Evolutionary conservation across 2,888 invertebrate genomes (phyloP).

Genomic region (Cinara cedri): DNA sequence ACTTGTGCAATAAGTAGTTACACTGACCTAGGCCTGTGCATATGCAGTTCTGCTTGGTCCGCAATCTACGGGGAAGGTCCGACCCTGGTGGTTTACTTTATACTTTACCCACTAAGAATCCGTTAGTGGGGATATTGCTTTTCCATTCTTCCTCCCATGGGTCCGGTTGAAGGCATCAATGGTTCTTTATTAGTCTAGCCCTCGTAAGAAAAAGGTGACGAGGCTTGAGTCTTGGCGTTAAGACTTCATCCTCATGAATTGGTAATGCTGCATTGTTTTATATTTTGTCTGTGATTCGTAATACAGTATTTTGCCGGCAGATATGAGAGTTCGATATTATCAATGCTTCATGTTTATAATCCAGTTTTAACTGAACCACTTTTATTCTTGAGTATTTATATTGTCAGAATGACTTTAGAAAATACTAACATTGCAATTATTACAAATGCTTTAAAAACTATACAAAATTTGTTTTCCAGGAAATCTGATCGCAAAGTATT

Average conservation of each 20-base stretch:
- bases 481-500: constrained; percentile 72
- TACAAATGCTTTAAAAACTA: constrained; percentile 75
- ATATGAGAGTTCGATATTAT: no score
- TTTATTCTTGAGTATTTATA: constrained; percentile 56
- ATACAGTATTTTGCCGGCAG: no score
- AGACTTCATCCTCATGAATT: neutral
- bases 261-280: neutral
- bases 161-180: constrained; percentile 2
- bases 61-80: neutral
- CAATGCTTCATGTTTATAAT: constrained; percentile 57
- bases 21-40: neutral
- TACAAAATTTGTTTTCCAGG: constrained; percentile 76
- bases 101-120: neutral
- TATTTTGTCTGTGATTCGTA: no score
- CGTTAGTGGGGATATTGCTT: constrained; percentile 4
- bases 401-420: constrained; percentile 75
- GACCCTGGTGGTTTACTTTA: neutral
- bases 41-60: neutral
- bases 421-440: constrained; percentile 77
- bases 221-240: neutral
- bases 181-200: no score
- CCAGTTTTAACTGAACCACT: constrained; percentile 32
- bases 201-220: neutral
- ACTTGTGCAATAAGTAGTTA: no score
- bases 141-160: neutral